Base-by-base conservation (phyloP, 2,113 vertebrate species). In the Eulemur macaco region DNA sequence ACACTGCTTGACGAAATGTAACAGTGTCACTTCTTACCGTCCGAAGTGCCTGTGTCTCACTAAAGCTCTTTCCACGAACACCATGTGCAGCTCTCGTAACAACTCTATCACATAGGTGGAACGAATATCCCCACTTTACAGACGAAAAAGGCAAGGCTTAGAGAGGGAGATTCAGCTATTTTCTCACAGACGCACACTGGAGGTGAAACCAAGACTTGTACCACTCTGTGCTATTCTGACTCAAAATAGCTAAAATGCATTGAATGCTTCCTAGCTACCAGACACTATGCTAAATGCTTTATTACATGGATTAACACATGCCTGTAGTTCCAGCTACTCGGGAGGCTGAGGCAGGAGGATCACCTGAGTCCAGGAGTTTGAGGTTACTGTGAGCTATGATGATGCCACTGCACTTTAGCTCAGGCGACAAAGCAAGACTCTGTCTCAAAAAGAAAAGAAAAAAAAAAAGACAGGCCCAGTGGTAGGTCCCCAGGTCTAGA, bases 11-110 rank as follows among this genome's bases (percentile, higher is more conserved):
- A 34, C 11, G n/a, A 63, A 63, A 64, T 21, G 37, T 0, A 17
- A 68, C 60, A 37, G 13, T 1, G 27, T 21, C 14, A 2, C 0
- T 7, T 2, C 42, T 29, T 5, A 37, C 5, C 13, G 37, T 17
- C 42, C 50, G 8, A 25, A 47, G 29, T 12, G 39, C 47, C 78
- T 25, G 0, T 1, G 11, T 18, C 18, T 21, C 45, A 27, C 3
- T 6, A 17, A 52, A 45, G 29, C 10, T 2, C 12, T 21, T 68
- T 39, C 63, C 74, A 45, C 69, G 74, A 73, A 58, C 11, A 6
- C 10, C 14, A 4, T 0, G 8, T 29, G 8, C 9, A 6, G 34
- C 15, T 89, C 27, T 42, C 8, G 1, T 12, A 83, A 76, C 23
- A n/a, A 23, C 14, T 27, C 45, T 42, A 39, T 42, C 27, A 25